Evolutionary conservation across 2,888 invertebrate genomes (phyloP).

Genomic region (Trichopria drosophilae): DNA sequence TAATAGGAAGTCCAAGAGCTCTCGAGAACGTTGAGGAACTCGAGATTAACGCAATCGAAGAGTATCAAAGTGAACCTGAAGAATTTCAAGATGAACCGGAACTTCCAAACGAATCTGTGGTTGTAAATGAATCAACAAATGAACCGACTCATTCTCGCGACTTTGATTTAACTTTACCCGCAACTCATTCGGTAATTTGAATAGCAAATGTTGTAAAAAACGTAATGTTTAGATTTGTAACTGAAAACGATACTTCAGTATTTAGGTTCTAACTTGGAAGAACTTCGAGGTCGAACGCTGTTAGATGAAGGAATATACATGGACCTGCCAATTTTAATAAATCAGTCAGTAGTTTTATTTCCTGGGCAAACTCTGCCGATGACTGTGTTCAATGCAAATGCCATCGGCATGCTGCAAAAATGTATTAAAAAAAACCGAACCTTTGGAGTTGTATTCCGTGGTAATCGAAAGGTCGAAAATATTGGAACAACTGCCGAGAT

Average conservation of each 20-base stretch:
- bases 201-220: slow-evolving; percentile 13
- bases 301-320: slow-evolving; percentile 63
- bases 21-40: too few relatives aligned
- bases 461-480: slow-evolving; percentile 50
- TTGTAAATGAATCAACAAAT: too few relatives aligned
- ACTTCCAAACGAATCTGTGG: too few relatives aligned
- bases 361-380: slow-evolving; percentile 82
- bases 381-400: slow-evolving; percentile 62
- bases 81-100: too few relatives aligned
- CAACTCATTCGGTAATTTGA: slow-evolving; percentile 61
- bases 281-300: slow-evolving; percentile 68
- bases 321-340: slow-evolving; percentile 64
- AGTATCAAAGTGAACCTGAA: too few relatives aligned
- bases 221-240: slow-evolving; percentile 31
- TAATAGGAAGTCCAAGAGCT: too few relatives aligned
- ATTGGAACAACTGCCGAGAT: slow-evolving; percentile 54
- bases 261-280: slow-evolving; percentile 65
- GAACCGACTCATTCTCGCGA: too few relatives aligned
- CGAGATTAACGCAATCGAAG: too few relatives aligned
- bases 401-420: slow-evolving; percentile 64
- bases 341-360: slow-evolving; percentile 68
- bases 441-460: slow-evolving; percentile 66
- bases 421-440: slow-evolving; percentile 66
- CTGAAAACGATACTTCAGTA: too few relatives aligned
- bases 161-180: slow-evolving; percentile 63